Evolutionary conservation across 2,888 invertebrate genomes (phyloP), one percentile per base, ranked within the genome.

Genomic region (Apotomis turbidana): DNA sequence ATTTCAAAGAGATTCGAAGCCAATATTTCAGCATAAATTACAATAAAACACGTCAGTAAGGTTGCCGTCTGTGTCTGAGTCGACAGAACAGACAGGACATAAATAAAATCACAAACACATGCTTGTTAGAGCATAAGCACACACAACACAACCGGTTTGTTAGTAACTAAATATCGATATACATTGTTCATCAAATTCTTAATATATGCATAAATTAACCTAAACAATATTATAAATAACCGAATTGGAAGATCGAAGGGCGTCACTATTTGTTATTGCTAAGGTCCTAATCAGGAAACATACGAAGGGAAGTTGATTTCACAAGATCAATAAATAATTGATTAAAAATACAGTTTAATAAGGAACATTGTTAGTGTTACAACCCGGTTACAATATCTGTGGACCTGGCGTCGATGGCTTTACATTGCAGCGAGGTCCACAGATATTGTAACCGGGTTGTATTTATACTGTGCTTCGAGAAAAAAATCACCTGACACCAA

Each of bases 141-240:
- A 91, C 92, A 93, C 93, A 85, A 92, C 93, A 93, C 93, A 93
- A 93, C 93, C 93, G 86, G 88, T 85, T 88, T 88, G 92, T 93
- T 93, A 93, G 93, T 93, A 91, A 86, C 88, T 89, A 85, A 85
- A 89, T 81, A 87, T 88, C 81, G 83, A 84, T 85, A 87, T 86
- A 91, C 83, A 89, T 90, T 91, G 90, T 90, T 90, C 90, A 86
- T 88, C 87, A 87, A 66, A 88, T 86, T 86, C 87, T 85, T 88
- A 88, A 85, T 84, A 87, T 80, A 87, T 85, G 80, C 82, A 84
- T 85, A 85, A 85, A 81, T 84, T 88, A 90, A 87, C 85, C 86
- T 90, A 91, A 81, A 86, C 79, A 82, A 81, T 88, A 90, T 60
- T 52, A 91, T 91, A 91, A 91, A 90, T 91, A 90, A 91, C 81